Base-by-base conservation (phyloP, 2,797 vertebrate species). In the Agapornis canus region DNA sequence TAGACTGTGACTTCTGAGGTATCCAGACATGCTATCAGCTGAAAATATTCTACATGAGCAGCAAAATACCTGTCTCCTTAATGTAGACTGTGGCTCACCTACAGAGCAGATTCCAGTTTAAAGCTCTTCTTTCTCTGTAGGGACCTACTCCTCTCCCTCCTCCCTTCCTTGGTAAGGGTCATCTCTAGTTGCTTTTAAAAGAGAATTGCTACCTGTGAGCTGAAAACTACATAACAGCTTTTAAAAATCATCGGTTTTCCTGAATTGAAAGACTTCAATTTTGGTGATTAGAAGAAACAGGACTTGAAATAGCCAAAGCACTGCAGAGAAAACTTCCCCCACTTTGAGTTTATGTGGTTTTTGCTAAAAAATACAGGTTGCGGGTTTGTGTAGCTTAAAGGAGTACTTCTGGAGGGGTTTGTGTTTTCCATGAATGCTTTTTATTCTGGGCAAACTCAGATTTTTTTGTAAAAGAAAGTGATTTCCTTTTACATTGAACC, bases 281-380 rank as follows among this genome's bases (percentile, higher is more conserved):
- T 70, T 32, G 8, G 25, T 1, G 2, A 21, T 27, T 49, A 8
- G 21, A 68, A 66, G n/a, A 84, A 93, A 63, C 13, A 29, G 6
- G 19, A 39, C 2, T 1, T 66, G 18, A 75, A 25, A 52, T 57
- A 57, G 2, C 14, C 8, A 48, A 26, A 52, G 32, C 5, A 8
- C 1, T 2, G 13, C 13, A 57, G 20, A 71, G 32, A 64, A 80
- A 22, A 2, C 6, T 83, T 23, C 3, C 4, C 4, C 6, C 1
- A 0, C 20, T 64, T 51, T 47, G 51, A 11, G 77, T 87, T 80
- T 19, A 27, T 42, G 29, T 64, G 19, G 16, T 4, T 89, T 64
- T 72, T 48, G 39, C 35, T 51, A 14, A 22, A 32, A 87, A 83
- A 68, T 29, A 13, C 15, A 22, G 22, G 5, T 61, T 57, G 68